Percentiles rank a stretch among this genome's conserved stretches.
Evolutionary conservation across 2,888 invertebrate species (phyloP).

Genomic region (Drosophila paramelanica): DNA sequence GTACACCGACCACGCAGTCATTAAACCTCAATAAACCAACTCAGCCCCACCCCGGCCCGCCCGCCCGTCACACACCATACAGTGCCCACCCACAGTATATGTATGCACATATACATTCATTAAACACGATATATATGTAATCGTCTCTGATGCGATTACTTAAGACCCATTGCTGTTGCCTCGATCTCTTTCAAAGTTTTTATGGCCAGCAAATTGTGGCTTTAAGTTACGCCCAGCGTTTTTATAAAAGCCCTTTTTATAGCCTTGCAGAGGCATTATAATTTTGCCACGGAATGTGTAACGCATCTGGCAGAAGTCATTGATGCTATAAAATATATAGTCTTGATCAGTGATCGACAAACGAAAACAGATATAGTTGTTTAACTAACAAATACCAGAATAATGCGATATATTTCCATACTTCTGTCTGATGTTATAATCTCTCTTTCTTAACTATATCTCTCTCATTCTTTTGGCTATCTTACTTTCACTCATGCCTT

Average conservation of each 20-base stretch:
- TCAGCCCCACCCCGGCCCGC: background rate
- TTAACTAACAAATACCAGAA: no score
- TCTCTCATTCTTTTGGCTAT: no score
- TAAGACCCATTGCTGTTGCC: slow-evolving; percentile 37
- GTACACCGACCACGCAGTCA: slow-evolving; percentile 29
- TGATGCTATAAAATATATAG: no score
- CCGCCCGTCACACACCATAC: background rate
- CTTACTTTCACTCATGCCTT: no score
- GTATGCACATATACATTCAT: slow-evolving; percentile 8
- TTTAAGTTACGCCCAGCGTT: slow-evolving; percentile 60
- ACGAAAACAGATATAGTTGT: no score
- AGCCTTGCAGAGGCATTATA: background rate
- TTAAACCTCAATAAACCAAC: slow-evolving; percentile 52
- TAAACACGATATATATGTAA: slow-evolving; percentile 65
- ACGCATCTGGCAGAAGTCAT: background rate
- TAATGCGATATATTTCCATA: no score
- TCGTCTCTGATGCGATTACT: slow-evolving; percentile 62
- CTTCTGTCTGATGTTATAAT: no score
- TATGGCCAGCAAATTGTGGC: background rate
- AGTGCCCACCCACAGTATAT: slow-evolving; percentile 27
- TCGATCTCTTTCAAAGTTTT: slow-evolving; percentile 11
- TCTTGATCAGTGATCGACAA: no score
- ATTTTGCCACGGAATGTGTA: background rate
- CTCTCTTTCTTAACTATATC: no score
- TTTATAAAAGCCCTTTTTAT: slow-evolving; percentile 32